Evolutionary conservation across 2,113 vertebrate genomes (phyloP), one percentile per base, ranked within the genome.

Genomic region (Syngnathoides biaculeatus): DNA sequence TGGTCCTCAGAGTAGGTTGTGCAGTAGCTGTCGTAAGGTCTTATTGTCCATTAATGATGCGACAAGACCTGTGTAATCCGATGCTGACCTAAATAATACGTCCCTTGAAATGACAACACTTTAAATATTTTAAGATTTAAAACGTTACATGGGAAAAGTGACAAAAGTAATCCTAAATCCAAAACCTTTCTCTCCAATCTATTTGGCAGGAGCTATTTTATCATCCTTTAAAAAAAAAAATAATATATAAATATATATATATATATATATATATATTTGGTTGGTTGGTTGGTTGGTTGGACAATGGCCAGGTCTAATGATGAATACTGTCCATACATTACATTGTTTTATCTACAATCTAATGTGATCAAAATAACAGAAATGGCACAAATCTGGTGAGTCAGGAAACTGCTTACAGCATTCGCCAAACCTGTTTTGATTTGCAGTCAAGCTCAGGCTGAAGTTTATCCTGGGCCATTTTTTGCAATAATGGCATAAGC

Each of bases 401-500:
- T 65, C 40, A 56, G 40, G 62, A 15, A 20, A 9, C 19, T 35
- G 27, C 8, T 64, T 35, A 35, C 43, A 26, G 20, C 30, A 6
- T 13, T 53, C 1, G 2, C 55, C 30, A 13, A 39, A 27, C 38
- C 13, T 52, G 57, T 60, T 62, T 48, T 68, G 20, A 30, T 67
- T 35, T 47, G 26, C 24, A 39, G 42, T 10, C 0, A 27, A 53
- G 38, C 42, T n/a, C 14, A 14, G 19, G 22, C 27, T 57, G 12
- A 19, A 57, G 22, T 52, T 40, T 7, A 27, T 59, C 48, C 4
- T 48, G 13, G 3, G 2, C 48, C 62, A 53, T 57, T 65, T 55
- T 56, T 52, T 57, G 47, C 35, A 42, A 38, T 10, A 61, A 30
- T 30, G 42, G 55, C 39, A n/a, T 8, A 19, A 48, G 60, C 80